phyloP scores from a whole-genome alignment of 2,888 invertebrate genomes.

The Theodoxus fluviatilis region DNA sequence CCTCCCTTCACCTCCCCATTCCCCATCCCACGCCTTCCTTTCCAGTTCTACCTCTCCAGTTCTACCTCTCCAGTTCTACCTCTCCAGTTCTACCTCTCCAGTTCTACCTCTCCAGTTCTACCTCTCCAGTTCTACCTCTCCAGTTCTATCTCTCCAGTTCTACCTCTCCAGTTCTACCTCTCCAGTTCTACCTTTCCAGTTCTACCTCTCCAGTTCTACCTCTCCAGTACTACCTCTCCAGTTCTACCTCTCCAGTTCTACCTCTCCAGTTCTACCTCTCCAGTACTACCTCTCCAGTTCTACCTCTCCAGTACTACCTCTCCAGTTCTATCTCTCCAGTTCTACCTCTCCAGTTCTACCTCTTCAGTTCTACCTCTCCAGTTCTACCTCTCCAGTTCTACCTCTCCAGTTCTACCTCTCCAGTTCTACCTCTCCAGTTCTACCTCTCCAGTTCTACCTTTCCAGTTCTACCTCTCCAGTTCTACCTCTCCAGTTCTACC shows the following conservation, averaged over 20 bases:
- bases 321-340: background rate
- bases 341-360: constrained; percentile 15
- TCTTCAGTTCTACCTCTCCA: constrained; percentile 1
- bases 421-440: background rate
- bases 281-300: background rate
- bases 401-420: background rate
- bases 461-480: background rate
- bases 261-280: background rate
- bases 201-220: background rate
- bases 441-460: constrained; percentile 15
- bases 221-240: background rate
- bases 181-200: background rate
- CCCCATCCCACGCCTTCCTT: background rate
- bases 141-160: constrained; percentile 16
- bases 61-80: constrained; percentile 7
- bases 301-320: background rate
- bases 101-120: background rate
- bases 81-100: background rate
- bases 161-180: constrained; percentile 1
- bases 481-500: background rate
- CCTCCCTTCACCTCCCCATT: no score
- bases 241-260: constrained; percentile 14
- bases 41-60: constrained; percentile 17
- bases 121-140: constrained; percentile 1
- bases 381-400: background rate